Evolutionary conservation across 2,797 vertebrate genomes (phyloP), one percentile per base, ranked within the genome.

Genomic region (Vultur gryphus): DNA sequence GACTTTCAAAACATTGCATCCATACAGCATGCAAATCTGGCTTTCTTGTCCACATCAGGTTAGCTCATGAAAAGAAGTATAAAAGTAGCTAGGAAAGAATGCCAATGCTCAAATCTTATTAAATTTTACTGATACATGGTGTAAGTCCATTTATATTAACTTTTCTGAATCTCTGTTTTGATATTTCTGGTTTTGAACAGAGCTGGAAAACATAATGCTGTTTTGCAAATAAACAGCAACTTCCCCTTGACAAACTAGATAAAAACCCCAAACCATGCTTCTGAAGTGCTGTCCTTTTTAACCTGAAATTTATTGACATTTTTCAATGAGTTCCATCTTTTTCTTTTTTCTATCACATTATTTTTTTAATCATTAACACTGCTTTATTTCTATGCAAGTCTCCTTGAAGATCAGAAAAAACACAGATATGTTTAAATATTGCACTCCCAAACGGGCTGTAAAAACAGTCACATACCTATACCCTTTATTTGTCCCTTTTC

Each of bases 181-280:
- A 11, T 69, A 33, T 23, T 24, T 57, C 61, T 79, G 17, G 12
- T 35, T 84, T 44, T 79, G 67, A 84, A 84, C 17, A 28, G 26
- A 54, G 35, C 11, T 54, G 35, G 41, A 48, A 77, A 83, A 77
- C 0, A 0, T 58, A 65, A 65, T 20, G 6, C 1, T 37, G 4
- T 66, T 73, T 72, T 88, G 26, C 35, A 67, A 25, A 75, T 6
- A 70, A 76, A 67, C 10, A n/a, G 2, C 65, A 71, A 16, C 4
- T 4, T 61, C 17, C 14, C 15, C 24, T 61, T 55, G 72, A 6
- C 28, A 72, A 57, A 62, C 7, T 33, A 67, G 52, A 73, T 26
- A 43, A 61, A 79, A 46, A 2, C 2, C 3, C 13, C 15, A 52
- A 82, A 51, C 13, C 8, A 7, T 37, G 17, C 5, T 37, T 67